Evolutionary conservation across 2,797 vertebrate species (phyloP).

Genomic region (Synaphobranchus kaupii): DNA sequence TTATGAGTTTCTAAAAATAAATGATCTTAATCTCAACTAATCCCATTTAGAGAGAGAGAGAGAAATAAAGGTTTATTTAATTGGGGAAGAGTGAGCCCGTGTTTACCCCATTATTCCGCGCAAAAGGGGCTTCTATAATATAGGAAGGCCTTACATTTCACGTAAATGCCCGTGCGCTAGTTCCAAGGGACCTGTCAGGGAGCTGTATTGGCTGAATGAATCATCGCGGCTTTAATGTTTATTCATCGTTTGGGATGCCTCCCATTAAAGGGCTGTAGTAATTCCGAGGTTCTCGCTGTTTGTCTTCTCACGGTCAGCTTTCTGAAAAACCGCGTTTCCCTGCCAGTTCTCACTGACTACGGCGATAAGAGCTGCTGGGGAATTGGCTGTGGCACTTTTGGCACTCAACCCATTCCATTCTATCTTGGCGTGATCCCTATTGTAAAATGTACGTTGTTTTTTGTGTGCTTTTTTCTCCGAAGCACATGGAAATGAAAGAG

Average conservation of each 20-base stretch:
- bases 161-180: constrained; percentile 25
- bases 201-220: constrained; percentile 24
- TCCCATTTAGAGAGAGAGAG: constrained; percentile 67
- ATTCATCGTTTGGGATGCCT: constrained; percentile 33
- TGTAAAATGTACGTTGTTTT: constrained; percentile 49
- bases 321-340: not conserved
- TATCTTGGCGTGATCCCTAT: constrained; percentile 1
- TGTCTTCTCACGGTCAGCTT: constrained; percentile 15
- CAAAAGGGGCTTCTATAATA: constrained; percentile 49
- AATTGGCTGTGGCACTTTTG: constrained; percentile 6
- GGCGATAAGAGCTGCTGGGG: not conserved
- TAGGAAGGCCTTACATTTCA: constrained; percentile 49
- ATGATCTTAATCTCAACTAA: constrained; percentile 55
- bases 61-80: constrained; percentile 63
- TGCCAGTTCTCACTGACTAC: not conserved
- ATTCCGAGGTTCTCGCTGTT: not conserved
- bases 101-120: constrained; percentile 61
- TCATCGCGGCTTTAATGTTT: constrained; percentile 30
- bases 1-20: constrained; percentile 50
- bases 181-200: constrained; percentile 12
- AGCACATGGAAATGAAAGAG: constrained; percentile 38
- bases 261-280: constrained; percentile 25
- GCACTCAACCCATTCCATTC: constrained; percentile 11
- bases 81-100: constrained; percentile 55
- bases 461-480: constrained; percentile 34